Evolutionary conservation across 2,113 vertebrate species (phyloP).

Genomic region (Dolichallabes microphthalmus): DNA sequence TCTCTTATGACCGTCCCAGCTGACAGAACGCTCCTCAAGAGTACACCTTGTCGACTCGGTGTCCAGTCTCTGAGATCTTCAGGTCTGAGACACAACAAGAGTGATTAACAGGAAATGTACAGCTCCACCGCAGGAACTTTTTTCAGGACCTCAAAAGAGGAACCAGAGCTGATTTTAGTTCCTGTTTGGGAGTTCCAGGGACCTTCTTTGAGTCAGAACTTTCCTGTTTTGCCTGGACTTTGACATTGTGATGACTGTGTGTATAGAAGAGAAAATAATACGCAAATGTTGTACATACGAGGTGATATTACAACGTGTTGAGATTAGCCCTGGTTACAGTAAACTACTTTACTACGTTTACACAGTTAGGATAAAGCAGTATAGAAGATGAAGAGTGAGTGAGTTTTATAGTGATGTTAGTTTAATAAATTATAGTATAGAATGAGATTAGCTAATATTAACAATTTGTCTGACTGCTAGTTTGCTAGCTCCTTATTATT

Average conservation of each 20-base stretch:
- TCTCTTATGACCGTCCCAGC: neutral
- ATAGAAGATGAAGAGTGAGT: too few relatives aligned
- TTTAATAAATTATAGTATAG: neutral
- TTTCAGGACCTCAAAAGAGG: constrained; percentile 31
- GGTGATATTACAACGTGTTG: too few relatives aligned
- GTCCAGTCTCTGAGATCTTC: neutral
- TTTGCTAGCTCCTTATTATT: neutral
- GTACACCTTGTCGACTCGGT: neutral
- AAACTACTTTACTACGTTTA: too few relatives aligned
- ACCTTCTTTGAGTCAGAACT: neutral
- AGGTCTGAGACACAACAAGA: neutral
- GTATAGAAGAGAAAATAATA: neutral
- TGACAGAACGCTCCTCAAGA: neutral
- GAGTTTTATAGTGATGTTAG: neutral
- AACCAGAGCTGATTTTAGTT: constrained; percentile 18
- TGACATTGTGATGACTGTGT: neutral
- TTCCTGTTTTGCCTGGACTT: neutral
- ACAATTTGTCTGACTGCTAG: neutral
- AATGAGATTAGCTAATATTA: neutral
- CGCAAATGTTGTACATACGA: neutral
- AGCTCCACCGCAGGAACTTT: constrained; percentile 6
- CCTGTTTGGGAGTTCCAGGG: constrained; percentile 16
- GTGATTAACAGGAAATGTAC: neutral
- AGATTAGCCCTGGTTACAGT: too few relatives aligned
- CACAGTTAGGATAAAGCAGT: too few relatives aligned